These are phyloP conservation scores for Otus sunia DNA, from an alignment of 2,113 vertebrate genomes.

Conservation along the genomic window DNA sequence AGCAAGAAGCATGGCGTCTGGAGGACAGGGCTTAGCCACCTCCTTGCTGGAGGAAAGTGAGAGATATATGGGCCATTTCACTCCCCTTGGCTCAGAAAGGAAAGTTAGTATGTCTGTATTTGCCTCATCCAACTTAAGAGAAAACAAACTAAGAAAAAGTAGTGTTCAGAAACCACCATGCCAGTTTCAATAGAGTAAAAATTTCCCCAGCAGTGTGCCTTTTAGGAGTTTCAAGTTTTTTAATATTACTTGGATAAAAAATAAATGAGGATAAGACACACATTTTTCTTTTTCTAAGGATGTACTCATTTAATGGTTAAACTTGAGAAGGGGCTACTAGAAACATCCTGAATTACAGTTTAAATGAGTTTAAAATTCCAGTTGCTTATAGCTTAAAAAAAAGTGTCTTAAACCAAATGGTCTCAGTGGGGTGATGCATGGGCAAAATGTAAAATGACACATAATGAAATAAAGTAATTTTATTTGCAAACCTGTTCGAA, in stretches of 20 bases:
- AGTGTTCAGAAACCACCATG: not conserved
- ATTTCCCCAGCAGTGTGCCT: not conserved
- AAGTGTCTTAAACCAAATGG: constrained; percentile 32
- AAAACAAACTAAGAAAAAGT: not conserved
- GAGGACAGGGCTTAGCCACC: not conserved
- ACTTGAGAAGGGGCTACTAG: not conserved
- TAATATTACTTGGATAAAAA: not conserved
- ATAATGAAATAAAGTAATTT: constrained; percentile 62
- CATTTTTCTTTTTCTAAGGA: not conserved
- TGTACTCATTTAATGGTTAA: not conserved
- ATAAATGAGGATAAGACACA: not conserved
- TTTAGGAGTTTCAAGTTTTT: not conserved
- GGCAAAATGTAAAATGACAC: constrained; percentile 52
- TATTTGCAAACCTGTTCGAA: constrained; percentile 48
- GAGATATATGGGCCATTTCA: not conserved
- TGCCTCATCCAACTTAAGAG: not conserved
- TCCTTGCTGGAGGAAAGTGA: not conserved
- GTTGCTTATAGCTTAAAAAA: not conserved
- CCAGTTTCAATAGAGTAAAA: not conserved
- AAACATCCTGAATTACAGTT: not conserved
- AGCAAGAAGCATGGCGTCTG: not conserved
- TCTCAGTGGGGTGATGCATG: constrained; percentile 28
- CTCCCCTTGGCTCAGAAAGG: not conserved
- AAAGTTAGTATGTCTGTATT: not conserved
- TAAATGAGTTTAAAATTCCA: constrained; percentile 35